Conservation (phyloP, 2,113 vertebrate species). For the Xerus inauris region DNA sequence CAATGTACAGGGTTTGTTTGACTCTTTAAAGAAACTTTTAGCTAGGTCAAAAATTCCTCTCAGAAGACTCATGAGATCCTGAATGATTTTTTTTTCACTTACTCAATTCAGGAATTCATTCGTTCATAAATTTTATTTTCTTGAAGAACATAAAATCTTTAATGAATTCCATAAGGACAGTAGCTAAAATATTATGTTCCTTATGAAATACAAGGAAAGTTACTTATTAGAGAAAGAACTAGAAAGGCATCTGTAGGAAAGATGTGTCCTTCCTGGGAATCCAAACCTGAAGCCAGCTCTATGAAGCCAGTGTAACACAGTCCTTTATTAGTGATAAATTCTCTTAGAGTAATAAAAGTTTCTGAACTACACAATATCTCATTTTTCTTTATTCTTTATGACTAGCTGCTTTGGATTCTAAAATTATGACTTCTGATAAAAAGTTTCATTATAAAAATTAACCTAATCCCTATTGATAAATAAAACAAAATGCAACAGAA, state of each 20-base stretch:
- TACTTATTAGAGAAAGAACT: background rate
- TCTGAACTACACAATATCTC: background rate
- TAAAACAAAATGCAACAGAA: background rate
- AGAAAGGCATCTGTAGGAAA: background rate
- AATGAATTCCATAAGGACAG: background rate
- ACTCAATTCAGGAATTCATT: background rate
- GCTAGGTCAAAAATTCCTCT: background rate
- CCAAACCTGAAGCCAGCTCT: background rate
- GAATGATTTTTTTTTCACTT: background rate
- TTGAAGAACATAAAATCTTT: background rate
- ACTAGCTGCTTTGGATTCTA: background rate
- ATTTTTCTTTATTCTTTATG: background rate
- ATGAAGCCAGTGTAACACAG: background rate
- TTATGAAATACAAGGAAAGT: background rate
- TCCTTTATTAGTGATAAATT: background rate
- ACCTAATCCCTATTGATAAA: background rate
- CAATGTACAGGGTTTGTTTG: background rate
- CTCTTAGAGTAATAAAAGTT: background rate
- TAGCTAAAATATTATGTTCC: background rate
- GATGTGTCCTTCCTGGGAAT: background rate
- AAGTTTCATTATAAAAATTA: background rate
- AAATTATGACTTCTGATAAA: slow-evolving; percentile 22
- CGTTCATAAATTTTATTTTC: slow-evolving; percentile 4
- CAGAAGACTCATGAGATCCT: background rate
- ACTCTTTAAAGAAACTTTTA: slow-evolving; percentile 14